These are phyloP conservation scores for Noctua pronuba DNA, from an alignment of 2,888 invertebrate genomes.

Conservation along the genomic window DNA sequence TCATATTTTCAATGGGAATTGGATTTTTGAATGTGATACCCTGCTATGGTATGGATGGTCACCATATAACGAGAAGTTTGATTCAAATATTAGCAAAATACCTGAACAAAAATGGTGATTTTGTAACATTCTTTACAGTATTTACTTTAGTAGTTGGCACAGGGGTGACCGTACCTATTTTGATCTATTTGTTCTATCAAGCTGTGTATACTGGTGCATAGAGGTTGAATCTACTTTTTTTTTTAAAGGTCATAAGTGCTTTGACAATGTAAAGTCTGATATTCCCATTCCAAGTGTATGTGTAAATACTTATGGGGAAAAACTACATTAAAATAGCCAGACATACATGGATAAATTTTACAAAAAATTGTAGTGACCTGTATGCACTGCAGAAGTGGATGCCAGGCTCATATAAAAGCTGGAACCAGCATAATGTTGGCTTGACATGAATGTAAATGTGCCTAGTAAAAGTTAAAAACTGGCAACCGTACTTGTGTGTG, in stretches of 20 bases:
- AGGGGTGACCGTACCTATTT: constrained; percentile 92
- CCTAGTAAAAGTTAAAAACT: not conserved
- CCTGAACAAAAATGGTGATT: constrained; percentile 91
- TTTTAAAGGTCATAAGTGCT: constrained; percentile 7
- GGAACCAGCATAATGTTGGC: not conserved
- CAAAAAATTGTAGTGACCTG: not conserved
- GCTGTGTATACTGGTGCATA: constrained; percentile 77
- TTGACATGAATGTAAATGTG: not conserved
- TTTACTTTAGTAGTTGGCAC: constrained; percentile 94
- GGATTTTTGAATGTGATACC: constrained; percentile 97
- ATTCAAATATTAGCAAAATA: constrained; percentile 91
- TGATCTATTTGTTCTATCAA: constrained; percentile 87
- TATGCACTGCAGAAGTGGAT: not conserved
- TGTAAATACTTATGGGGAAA: constrained; percentile 9
- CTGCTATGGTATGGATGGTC: constrained; percentile 98
- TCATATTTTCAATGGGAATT: constrained; percentile 96
- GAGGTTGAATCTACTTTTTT: not conserved
- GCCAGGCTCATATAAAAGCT: not conserved
- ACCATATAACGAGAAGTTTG: constrained; percentile 94
- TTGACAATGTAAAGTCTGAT: constrained; percentile 49
- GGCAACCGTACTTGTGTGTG: not conserved
- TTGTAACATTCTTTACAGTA: constrained; percentile 89
- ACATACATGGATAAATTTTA: not conserved
- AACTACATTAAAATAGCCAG: not conserved
- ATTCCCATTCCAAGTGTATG: constrained; percentile 29